A percentile compares a stretch with the other conserved stretches of the same genome.
Evolutionary conservation across 1,140 invertebrate species (phyloP).

Genomic region (Bombus waltoni): DNA sequence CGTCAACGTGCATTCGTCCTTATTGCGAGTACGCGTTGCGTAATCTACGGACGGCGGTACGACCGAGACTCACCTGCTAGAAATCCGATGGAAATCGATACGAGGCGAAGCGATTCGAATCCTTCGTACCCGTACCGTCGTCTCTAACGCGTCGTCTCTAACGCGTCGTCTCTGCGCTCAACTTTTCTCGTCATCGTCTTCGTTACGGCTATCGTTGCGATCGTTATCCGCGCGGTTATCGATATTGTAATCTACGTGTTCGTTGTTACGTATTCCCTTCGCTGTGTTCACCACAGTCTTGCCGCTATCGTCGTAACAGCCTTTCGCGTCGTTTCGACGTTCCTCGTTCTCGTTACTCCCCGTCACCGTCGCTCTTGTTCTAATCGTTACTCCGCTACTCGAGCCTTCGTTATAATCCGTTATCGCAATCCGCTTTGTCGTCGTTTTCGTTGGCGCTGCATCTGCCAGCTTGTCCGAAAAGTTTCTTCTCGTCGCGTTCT

Average conservation of each 20-base stretch:
- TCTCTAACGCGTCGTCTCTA: background rate
- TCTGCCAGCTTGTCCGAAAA: too few species aligned
- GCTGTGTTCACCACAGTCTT: background rate
- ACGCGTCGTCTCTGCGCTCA: background rate
- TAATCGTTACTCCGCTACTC: conserved; percentile 6
- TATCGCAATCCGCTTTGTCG: too few species aligned
- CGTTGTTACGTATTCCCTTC: conserved; percentile 18
- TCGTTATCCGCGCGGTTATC: conserved; percentile 4
- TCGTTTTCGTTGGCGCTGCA: too few species aligned
- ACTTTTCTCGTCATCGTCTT: conserved; percentile 2
- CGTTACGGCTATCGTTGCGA: conserved; percentile 17
- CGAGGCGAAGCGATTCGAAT: background rate
- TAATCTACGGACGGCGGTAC: too few species aligned
- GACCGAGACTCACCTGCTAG: too few species aligned
- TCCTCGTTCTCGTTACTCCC: background rate
- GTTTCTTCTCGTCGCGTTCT: too few species aligned
- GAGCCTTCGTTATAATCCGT: conserved; percentile 16
- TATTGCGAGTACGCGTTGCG: too few species aligned
- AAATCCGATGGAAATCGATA: conserved; percentile 21
- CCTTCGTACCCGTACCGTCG: background rate
- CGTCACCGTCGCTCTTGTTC: conserved; percentile 14
- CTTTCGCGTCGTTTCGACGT: background rate
- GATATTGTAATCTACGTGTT: background rate
- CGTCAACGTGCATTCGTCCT: too few species aligned
- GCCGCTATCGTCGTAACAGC: too few species aligned